Percentiles rank a stretch among this genome's conserved stretches.
Conservation (phyloP, 2,888 invertebrate species). For the Gymnoscelis rufifasciata region DNA sequence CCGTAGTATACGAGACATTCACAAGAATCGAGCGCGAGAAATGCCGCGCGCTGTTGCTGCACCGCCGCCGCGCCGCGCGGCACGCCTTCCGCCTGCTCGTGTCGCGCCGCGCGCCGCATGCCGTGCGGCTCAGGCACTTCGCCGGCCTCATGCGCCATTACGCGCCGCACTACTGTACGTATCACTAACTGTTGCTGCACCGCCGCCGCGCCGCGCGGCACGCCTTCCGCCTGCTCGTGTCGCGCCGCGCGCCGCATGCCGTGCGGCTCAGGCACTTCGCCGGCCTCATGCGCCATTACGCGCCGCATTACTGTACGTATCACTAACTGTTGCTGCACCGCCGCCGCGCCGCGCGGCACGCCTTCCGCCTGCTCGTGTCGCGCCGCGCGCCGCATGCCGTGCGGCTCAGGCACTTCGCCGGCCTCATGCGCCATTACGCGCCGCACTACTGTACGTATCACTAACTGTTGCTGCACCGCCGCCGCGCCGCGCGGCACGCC, state of each 20-base stretch:
- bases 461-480: slow-evolving; percentile 87
- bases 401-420: slow-evolving; percentile 86
- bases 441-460: slow-evolving; percentile 79
- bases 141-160: slow-evolving; percentile 89
- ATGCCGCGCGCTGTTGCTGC: slow-evolving; percentile 88
- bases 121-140: slow-evolving; percentile 86
- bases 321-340: slow-evolving; percentile 86
- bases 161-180: slow-evolving; percentile 81
- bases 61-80: slow-evolving; percentile 88
- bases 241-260: slow-evolving; percentile 84
- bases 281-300: slow-evolving; percentile 88
- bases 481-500: slow-evolving; percentile 89
- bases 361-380: slow-evolving; percentile 89
- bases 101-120: slow-evolving; percentile 84
- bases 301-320: slow-evolving; percentile 80
- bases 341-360: slow-evolving; percentile 87
- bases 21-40: slow-evolving; percentile 91
- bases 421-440: slow-evolving; percentile 87
- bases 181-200: slow-evolving; percentile 83
- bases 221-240: slow-evolving; percentile 89
- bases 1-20: slow-evolving; percentile 94
- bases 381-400: slow-evolving; percentile 84
- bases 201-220: slow-evolving; percentile 88
- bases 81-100: slow-evolving; percentile 90
- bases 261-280: slow-evolving; percentile 87